Evolutionary conservation across 2,888 invertebrate genomes (phyloP).

Genomic region (Pogonocherus hispidulus): DNA sequence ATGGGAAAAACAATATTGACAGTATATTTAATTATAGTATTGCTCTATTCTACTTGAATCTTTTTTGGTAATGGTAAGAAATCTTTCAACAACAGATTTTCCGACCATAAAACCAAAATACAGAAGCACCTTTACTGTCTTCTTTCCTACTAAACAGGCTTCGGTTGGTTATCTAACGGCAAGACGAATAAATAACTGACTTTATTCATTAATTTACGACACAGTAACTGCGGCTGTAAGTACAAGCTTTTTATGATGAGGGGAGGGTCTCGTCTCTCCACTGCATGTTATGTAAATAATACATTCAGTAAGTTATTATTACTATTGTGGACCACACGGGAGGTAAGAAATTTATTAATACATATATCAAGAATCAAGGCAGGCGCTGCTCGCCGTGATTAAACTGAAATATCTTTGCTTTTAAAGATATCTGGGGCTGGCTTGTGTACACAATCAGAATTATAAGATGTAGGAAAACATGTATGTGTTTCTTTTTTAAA

Average conservation of each 20-base stretch:
- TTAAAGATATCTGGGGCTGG: background rate
- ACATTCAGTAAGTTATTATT: conserved; percentile 28
- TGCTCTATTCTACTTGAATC: too few relatives aligned
- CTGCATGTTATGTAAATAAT: conserved; percentile 11
- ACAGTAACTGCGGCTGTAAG: conserved; percentile 17
- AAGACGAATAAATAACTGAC: conserved; percentile 20
- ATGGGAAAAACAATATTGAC: too few relatives aligned
- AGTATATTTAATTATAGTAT: too few relatives aligned
- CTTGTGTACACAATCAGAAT: too few relatives aligned
- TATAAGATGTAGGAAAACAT: too few relatives aligned
- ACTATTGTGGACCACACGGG: conserved; percentile 29
- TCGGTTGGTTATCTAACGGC: background rate
- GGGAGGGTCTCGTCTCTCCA: background rate
- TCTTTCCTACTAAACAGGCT: background rate
- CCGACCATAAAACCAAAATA: too few relatives aligned
- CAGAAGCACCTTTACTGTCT: background rate
- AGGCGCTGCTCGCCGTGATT: conserved; percentile 13
- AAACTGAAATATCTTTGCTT: background rate
- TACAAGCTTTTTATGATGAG: conserved; percentile 18
- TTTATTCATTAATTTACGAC: conserved; percentile 21
- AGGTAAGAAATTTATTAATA: conserved; percentile 26
- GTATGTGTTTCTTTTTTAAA: too few relatives aligned
- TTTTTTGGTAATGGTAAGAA: too few relatives aligned
- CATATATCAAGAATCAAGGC: conserved; percentile 23
- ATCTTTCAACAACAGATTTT: too few relatives aligned